Base-by-base conservation (phyloP, 2,113 vertebrate species). In the Cololabis saira region DNA sequence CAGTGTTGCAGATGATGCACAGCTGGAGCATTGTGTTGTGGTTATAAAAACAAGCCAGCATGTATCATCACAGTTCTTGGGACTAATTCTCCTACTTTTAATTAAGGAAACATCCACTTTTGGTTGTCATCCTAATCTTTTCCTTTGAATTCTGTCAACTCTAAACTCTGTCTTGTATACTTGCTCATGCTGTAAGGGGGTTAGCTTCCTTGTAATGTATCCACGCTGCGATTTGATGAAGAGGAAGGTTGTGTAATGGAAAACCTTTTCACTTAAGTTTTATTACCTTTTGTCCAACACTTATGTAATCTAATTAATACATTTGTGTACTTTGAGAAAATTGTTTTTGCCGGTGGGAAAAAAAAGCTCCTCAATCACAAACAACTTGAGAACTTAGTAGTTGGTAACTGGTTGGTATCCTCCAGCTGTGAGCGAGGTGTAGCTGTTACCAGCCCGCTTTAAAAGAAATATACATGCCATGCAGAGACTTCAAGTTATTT, bases 1-100 rank as follows among this genome's bases (percentile, higher is more conserved):
- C 59, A 3, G 51, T 14, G 66, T 45, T 65, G 71, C 70, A 62
- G 67, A 85, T 84, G 68, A 85, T 65, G 84, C 74, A 63, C 48
- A 52, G 73, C 80, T 70, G 65, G 51, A 85, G 62, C 72, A 5
- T 56, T 44, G 67, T 62, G 43, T 60, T 68, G 71, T 72, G 73
- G 48, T 68, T 41, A 18, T 74, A 69, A 76, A 87, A 54, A 60
- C 47, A n/a, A 67, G 51, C 21, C 66, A 76, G 44, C 5, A 49
- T 53, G 65, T 78, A 78, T 81, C 71, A 67, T 78, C 65, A 74
- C 24, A 57, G 52, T 75, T 56, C n/a, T 72, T 27, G 8, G 37
- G 56, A 61, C 3, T 18, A 61, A 51, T 80, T 71, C 72, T 76
- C 53, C 59, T 51, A 57, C 70, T 68, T 70, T 62, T 60, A 80